phyloP scores from a whole-genome alignment of 2,797 vertebrate genomes.

The Pelochelys cantorii region DNA sequence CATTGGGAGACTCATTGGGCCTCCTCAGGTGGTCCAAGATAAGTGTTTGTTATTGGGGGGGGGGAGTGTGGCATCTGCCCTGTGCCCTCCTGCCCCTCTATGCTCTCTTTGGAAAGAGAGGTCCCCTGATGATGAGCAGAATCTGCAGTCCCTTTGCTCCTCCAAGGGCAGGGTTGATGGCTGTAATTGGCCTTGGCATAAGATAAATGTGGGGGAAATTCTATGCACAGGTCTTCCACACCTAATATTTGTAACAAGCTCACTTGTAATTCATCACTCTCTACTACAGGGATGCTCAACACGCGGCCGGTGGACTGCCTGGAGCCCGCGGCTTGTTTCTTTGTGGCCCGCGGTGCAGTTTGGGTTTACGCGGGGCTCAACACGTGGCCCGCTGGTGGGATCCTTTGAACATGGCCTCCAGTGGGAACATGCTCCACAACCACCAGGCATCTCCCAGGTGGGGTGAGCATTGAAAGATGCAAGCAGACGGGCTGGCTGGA shows the following conservation, averaged over 20 bases:
- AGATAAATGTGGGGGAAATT: background rate
- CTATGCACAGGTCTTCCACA: background rate
- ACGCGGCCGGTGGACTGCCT: too few relatives aligned
- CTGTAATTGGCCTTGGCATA: background rate
- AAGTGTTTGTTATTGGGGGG: background rate
- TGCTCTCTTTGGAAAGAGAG: background rate
- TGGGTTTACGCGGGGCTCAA: too few relatives aligned
- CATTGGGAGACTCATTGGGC: background rate
- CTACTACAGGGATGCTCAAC: too few relatives aligned
- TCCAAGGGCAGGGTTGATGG: fast-evolving
- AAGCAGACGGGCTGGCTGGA: too few relatives aligned
- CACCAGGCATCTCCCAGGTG: too few relatives aligned
- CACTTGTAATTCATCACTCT: background rate
- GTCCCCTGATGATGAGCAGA: background rate
- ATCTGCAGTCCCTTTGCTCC: background rate
- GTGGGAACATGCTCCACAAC: too few relatives aligned
- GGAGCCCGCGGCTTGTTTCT: too few relatives aligned
- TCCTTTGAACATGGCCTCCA: too few relatives aligned
- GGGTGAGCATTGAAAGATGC: too few relatives aligned
- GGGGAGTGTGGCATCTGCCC: background rate
- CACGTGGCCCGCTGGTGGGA: too few relatives aligned
- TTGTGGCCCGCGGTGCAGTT: too few relatives aligned
- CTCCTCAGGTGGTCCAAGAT: background rate
- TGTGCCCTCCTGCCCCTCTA: fast-evolving
- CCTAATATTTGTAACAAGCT: background rate